A percentile compares a stretch with the other conserved stretches of the same genome.
These are phyloP conservation scores for Euura saliciscinereae DNA, from an alignment of 1,140 invertebrate genomes.

Conservation along the genomic window DNA sequence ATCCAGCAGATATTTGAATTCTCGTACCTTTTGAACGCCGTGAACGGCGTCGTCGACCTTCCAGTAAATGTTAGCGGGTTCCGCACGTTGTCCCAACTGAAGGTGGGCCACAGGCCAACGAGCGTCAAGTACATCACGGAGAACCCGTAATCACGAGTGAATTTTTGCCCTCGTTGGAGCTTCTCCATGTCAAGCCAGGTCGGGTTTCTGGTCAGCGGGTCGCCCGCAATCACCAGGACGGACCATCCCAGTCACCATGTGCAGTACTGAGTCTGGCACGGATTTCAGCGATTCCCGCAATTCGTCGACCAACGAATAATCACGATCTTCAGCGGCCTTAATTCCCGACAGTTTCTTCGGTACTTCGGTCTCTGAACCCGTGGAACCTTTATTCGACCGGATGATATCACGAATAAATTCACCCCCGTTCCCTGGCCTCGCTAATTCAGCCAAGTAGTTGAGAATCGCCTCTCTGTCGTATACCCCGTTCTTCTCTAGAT, in stretches of 20 bases:
- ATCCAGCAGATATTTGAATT: neutral
- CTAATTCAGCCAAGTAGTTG: neutral
- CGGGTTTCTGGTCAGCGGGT: neutral
- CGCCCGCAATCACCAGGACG: neutral
- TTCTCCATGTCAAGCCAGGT: constrained; percentile 1
- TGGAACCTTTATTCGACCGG: no score
- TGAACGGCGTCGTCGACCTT: constrained; percentile 62
- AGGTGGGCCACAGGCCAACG: constrained; percentile 64
- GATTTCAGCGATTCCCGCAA: neutral
- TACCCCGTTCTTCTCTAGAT: neutral
- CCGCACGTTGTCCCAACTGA: constrained; percentile 68
- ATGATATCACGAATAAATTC: no score
- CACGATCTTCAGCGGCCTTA: neutral
- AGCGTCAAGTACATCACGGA: constrained; percentile 65
- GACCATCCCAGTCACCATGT: neutral
- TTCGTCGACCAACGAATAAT: neutral
- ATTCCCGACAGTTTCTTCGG: no score
- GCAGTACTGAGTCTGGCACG: neutral
- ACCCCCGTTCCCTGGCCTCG: neutral
- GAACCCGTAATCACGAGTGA: constrained; percentile 65
- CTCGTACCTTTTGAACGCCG: constrained; percentile 73
- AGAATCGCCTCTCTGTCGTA: constrained; percentile 4
- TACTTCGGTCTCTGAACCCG: no score
- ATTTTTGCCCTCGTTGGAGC: constrained; percentile 65
- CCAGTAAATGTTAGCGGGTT: constrained; percentile 66